These are phyloP conservation scores for Brachionus asplanchnoidis DNA, from an alignment of 1,140 invertebrate species.

Conservation along the genomic window DNA sequence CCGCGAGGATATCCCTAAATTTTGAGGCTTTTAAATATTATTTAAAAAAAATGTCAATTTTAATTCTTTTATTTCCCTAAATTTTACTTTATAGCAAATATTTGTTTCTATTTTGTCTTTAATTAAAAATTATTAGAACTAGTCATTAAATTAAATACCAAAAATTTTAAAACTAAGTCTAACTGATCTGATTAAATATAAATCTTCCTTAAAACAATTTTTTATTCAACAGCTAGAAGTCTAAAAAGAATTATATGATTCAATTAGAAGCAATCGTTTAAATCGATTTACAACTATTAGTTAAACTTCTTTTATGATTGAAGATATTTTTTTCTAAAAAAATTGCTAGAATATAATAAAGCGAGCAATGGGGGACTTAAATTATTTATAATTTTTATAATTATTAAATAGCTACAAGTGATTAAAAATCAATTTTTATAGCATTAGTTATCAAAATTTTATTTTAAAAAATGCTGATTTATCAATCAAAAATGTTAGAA, in stretches of 20 bases:
- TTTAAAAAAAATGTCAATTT: neutral
- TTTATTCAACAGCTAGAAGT: neutral
- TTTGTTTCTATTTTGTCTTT: neutral
- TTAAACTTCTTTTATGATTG: too few relatives aligned
- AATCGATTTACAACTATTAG: neutral
- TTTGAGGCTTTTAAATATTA: neutral
- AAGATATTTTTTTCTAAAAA: too few relatives aligned
- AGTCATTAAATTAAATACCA: neutral
- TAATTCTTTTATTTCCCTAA: neutral
- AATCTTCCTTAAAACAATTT: neutral
- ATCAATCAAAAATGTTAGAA: too few relatives aligned
- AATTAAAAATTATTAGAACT: neutral
- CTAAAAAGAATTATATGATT: neutral
- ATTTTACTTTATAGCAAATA: neutral
- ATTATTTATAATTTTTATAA: too few relatives aligned
- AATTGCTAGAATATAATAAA: too few relatives aligned
- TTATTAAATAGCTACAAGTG: too few relatives aligned
- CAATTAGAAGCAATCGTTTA: neutral
- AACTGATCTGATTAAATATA: neutral
- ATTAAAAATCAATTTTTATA: too few relatives aligned
- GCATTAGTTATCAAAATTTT: too few relatives aligned
- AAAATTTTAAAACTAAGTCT: neutral
- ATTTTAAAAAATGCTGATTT: too few relatives aligned
- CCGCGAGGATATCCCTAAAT: neutral
- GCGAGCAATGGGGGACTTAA: too few relatives aligned